Conservation (phyloP, 2,888 invertebrate genomes). For the Pterostichus niger region DNA sequence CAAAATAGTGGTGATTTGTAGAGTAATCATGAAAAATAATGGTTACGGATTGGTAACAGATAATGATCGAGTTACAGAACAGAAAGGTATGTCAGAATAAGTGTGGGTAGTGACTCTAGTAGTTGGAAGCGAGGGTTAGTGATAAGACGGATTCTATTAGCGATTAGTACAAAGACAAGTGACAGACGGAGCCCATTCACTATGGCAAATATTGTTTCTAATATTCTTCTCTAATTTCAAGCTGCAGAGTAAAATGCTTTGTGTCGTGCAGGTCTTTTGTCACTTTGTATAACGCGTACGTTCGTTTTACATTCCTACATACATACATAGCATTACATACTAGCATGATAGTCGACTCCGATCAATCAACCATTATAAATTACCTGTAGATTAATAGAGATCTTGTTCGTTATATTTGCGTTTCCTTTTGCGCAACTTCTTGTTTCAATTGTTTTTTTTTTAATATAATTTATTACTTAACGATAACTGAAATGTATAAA, state of each 20-base stretch:
- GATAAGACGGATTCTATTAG: slow-evolving; percentile 5
- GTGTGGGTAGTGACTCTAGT: slow-evolving; percentile 35
- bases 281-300: slow-evolving; percentile 52
- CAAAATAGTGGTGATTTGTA: too few relatives aligned
- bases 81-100: background rate
- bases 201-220: slow-evolving; percentile 48
- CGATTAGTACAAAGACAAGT: slow-evolving; percentile 47
- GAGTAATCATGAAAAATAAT: too few relatives aligned
- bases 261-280: slow-evolving; percentile 54
- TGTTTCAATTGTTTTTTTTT: slow-evolving; percentile 36
- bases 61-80: too few relatives aligned
- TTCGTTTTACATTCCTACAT: slow-evolving; percentile 63
- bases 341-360: slow-evolving; percentile 38
- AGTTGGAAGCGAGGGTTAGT: background rate
- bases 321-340: slow-evolving; percentile 23
- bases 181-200: slow-evolving; percentile 33
- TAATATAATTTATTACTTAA: slow-evolving; percentile 57
- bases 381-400: slow-evolving; percentile 33
- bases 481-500: slow-evolving; percentile 59
- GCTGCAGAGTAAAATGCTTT: slow-evolving; percentile 55
- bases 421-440: slow-evolving; percentile 38
- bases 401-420: slow-evolving; percentile 47
- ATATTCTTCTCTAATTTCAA: slow-evolving; percentile 23
- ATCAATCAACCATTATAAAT: slow-evolving; percentile 24
- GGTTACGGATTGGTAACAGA: too few relatives aligned